These are phyloP conservation scores for Galbula dea DNA, from an alignment of 2,113 vertebrate genomes.

Conservation along the genomic window DNA sequence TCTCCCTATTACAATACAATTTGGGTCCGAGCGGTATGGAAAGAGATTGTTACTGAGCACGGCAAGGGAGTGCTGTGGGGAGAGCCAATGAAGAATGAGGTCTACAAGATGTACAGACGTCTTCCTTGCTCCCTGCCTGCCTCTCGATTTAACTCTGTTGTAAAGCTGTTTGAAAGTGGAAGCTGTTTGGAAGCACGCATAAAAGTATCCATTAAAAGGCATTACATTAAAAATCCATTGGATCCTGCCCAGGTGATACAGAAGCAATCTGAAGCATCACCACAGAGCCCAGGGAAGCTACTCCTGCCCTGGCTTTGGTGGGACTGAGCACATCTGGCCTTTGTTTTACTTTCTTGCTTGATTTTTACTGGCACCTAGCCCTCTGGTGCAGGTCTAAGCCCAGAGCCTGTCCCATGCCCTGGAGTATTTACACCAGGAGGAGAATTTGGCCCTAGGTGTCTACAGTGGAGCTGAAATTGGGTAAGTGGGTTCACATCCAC, in stretches of 20 bases:
- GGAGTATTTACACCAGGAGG: neutral
- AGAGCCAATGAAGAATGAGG: neutral
- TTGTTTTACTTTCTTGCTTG: neutral
- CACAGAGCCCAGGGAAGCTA: neutral
- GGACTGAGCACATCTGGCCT: neutral
- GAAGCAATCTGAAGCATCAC: neutral
- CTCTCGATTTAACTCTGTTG: neutral
- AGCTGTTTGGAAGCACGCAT: neutral
- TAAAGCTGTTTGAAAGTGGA: neutral
- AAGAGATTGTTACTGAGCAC: neutral
- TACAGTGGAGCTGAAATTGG: neutral
- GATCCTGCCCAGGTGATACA: neutral
- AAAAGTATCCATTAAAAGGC: conserved; percentile 23
- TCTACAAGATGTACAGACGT: neutral
- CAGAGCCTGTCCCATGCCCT: neutral
- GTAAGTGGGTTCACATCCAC: neutral
- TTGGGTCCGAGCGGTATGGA: neutral
- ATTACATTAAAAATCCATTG: neutral
- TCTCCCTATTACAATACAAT: neutral
- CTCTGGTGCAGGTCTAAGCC: neutral
- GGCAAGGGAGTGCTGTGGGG: neutral
- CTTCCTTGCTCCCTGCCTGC: neutral
- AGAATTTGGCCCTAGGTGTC: neutral
- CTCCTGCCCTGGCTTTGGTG: neutral
- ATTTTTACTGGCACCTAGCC: neutral